Percentiles rank a stretch among this genome's conserved stretches.
phyloP scores from a whole-genome alignment of 2,797 vertebrate genomes.

The Enteromius paludinosus region DNA sequence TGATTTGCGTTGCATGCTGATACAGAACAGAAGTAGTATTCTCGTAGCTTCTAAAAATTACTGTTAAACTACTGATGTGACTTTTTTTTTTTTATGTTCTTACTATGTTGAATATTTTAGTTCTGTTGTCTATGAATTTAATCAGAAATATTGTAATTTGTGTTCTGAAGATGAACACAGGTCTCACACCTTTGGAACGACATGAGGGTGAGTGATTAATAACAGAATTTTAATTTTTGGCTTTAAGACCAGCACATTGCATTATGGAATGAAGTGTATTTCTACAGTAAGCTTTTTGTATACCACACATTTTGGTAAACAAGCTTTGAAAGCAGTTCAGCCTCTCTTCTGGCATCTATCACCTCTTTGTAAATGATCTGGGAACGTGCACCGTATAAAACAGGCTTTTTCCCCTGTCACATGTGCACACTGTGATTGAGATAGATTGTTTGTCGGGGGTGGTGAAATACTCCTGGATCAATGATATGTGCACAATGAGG shows the following conservation, averaged over 20 bases:
- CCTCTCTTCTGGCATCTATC: not conserved
- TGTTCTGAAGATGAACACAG: no score
- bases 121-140: no score
- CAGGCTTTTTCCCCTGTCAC: not conserved
- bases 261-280: not conserved
- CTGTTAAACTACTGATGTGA: no score
- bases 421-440: slow-evolving; percentile 5
- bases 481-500: slow-evolving; percentile 21
- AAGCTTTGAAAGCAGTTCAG: slow-evolving; percentile 4
- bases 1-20: no score
- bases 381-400: not conserved
- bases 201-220: no score
- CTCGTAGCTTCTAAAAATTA: no score
- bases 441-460: slow-evolving; percentile 10
- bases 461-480: slow-evolving; percentile 29
- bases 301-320: not conserved
- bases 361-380: not conserved
- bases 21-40: no score
- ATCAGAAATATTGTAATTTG: no score
- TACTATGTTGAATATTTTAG: no score
- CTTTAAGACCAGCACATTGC: not conserved
- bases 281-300: not conserved
- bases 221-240: not conserved
- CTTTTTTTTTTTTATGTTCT: no score
- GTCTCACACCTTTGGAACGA: no score